phyloP scores from a whole-genome alignment of 2,113 vertebrate species.

The Micronisus gabar region DNA sequence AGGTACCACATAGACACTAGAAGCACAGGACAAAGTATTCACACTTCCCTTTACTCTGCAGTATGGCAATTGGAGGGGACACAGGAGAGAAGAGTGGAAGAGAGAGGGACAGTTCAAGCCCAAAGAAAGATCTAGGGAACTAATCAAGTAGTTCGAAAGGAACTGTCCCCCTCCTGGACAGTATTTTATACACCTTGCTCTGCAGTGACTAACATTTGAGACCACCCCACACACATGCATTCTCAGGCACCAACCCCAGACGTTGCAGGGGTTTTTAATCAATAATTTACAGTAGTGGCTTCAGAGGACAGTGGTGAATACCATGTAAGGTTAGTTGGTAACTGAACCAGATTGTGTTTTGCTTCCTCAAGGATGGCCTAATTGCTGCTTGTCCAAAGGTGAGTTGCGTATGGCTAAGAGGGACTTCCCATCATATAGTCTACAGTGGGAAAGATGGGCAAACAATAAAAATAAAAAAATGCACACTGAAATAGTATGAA shows the following conservation, averaged over 20 bases:
- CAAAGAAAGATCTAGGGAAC: not conserved
- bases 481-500: not conserved
- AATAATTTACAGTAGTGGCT: not conserved
- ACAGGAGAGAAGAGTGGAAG: not conserved
- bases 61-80: not conserved
- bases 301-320: not conserved
- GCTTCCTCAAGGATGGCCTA: not conserved
- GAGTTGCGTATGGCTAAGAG: not conserved
- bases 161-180: not conserved
- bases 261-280: not conserved
- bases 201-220: not conserved
- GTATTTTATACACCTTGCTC: not conserved
- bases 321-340: not conserved
- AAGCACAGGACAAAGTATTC: slow-evolving; percentile 2
- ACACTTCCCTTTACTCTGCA: not conserved
- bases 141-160: not conserved
- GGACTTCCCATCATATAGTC: not conserved
- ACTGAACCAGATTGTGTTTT: not conserved
- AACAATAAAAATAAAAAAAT: not conserved
- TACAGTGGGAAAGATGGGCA: not conserved
- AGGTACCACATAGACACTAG: not conserved
- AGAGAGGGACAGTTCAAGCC: not conserved
- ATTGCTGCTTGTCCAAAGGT: not conserved
- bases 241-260: not conserved
- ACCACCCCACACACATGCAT: not conserved